phyloP scores from a whole-genome alignment of 2,888 invertebrate genomes.

The Stenchaetothrips biformis region DNA sequence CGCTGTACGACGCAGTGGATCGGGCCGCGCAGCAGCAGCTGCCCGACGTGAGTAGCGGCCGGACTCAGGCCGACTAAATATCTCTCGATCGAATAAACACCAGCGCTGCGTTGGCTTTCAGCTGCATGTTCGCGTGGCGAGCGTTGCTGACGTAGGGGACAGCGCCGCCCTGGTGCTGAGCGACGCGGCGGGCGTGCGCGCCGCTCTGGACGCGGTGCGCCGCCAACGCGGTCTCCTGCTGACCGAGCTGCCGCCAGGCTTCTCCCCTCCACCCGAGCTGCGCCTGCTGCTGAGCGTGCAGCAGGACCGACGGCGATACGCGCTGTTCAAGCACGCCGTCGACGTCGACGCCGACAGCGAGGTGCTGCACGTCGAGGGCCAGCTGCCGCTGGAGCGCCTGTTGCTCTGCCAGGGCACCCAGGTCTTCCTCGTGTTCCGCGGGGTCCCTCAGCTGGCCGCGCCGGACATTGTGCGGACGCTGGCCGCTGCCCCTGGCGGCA shows the following conservation, averaged over 20 bases:
- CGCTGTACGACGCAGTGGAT: background rate
- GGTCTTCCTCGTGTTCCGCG: background rate
- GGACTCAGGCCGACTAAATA: too few species aligned
- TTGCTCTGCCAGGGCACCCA: background rate
- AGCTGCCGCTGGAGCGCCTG: background rate
- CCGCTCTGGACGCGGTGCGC: background rate
- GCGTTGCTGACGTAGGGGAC: background rate
- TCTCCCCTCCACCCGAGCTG: background rate
- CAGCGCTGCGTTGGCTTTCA: background rate
- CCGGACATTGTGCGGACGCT: background rate
- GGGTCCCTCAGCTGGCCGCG: background rate
- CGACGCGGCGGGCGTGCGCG: background rate
- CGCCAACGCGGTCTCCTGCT: slow-evolving; percentile 3
- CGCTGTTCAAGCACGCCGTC: background rate
- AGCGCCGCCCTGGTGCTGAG: background rate
- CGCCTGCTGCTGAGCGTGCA: background rate
- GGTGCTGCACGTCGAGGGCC: slow-evolving; percentile 1
- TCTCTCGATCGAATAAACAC: background rate
- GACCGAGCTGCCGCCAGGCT: background rate
- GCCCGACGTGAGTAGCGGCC: background rate
- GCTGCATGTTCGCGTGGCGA: background rate
- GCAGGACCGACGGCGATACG: background rate
- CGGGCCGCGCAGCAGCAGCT: background rate
- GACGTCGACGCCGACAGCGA: background rate
- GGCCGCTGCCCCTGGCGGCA: background rate